Conservation (phyloP, 2,113 vertebrate species). For the Ardeotis arabs region DNA sequence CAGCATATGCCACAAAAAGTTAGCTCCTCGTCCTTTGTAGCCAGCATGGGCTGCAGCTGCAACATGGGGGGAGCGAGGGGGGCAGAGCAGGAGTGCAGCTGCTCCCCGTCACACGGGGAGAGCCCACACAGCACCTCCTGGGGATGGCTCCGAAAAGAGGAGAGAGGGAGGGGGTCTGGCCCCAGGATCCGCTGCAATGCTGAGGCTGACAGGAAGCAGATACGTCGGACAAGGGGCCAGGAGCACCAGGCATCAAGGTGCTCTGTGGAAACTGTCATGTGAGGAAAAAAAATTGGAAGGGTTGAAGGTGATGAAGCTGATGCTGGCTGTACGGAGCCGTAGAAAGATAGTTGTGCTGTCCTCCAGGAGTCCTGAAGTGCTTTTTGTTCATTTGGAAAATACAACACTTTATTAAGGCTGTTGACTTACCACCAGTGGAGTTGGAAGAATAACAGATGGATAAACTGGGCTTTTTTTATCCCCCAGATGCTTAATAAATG, state of each 20-base stretch:
- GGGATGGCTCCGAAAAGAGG: not conserved
- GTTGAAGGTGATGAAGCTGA: not conserved
- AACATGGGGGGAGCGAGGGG: not conserved
- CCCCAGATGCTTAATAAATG: conserved; percentile 1
- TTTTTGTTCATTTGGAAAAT: not conserved
- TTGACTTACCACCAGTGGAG: conserved; percentile 46
- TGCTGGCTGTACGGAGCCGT: not conserved
- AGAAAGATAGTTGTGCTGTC: not conserved
- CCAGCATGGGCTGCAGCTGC: conserved; percentile 63
- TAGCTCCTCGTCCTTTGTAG: conserved; percentile 46
- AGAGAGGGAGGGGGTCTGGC: not conserved
- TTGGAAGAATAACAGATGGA: not conserved
- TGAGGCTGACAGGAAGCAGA: not conserved
- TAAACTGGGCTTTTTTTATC: not conserved
- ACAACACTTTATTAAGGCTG: not conserved
- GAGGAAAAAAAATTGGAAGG: not conserved
- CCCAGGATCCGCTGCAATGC: not conserved
- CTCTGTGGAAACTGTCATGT: not conserved
- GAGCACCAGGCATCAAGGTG: not conserved
- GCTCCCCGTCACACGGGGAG: conserved; percentile 39
- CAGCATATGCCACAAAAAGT: conserved; percentile 56
- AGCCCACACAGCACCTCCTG: conserved; percentile 34
- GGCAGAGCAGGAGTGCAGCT: conserved; percentile 49
- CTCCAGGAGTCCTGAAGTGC: not conserved
- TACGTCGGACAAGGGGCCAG: fast-evolving